phyloP scores from a whole-genome alignment of 2,113 vertebrate species.

The Podarcis muralis region DNA sequence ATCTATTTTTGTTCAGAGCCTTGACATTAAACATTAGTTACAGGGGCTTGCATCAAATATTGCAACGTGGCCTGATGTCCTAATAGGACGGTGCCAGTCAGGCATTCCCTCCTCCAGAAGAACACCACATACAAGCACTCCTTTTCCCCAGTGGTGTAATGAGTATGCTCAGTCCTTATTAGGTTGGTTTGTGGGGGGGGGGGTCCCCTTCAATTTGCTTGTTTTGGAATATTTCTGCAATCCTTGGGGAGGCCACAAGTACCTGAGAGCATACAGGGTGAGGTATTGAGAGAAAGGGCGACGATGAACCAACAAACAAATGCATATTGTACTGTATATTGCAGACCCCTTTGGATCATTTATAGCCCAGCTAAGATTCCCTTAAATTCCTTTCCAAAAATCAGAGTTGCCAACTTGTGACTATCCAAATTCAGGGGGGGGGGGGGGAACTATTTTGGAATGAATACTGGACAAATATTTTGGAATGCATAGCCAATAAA shows the following conservation, averaged over 20 bases:
- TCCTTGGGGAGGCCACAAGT: no score
- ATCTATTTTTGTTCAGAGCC: conserved; percentile 62
- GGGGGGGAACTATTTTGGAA: neutral
- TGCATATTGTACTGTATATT: neutral
- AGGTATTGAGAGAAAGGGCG: neutral
- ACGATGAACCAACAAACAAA: neutral
- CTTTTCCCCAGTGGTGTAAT: no score
- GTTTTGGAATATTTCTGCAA: no score
- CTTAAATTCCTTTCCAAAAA: neutral
- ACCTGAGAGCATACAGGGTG: no score
- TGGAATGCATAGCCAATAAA: neutral
- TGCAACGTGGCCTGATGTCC: neutral
- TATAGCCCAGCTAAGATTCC: neutral
- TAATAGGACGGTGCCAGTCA: no score
- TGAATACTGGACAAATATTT: neutral
- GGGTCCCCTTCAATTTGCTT: no score
- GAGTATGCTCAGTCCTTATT: no score
- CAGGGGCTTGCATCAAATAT: conserved; percentile 31
- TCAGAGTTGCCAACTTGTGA: accelerated
- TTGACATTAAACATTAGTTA: neutral
- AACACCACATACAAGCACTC: no score
- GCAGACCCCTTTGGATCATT: neutral
- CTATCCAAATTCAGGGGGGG: neutral
- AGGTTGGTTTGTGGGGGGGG: no score
- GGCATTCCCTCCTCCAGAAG: no score